Percentiles rank a stretch among this genome's conserved stretches.
These are phyloP conservation scores for Volucella inanis DNA, from an alignment of 2,888 invertebrate genomes.

Conservation along the genomic window DNA sequence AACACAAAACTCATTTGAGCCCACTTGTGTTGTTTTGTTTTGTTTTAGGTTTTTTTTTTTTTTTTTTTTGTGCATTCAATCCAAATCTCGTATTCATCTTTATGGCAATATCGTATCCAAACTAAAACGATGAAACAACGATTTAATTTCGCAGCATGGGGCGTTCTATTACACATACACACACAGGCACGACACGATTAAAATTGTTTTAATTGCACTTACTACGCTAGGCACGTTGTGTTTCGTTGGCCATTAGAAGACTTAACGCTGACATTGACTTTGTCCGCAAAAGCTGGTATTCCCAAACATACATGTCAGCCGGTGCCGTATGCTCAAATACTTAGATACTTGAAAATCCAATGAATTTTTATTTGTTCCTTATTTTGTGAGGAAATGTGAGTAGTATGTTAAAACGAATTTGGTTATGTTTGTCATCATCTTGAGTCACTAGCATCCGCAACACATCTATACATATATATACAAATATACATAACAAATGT, in stretches of 20 bases:
- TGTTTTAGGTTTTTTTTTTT: slow-evolving; percentile 30
- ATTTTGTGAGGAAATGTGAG: slow-evolving; percentile 51
- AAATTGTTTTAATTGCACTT: slow-evolving; percentile 67
- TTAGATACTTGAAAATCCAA: slow-evolving; percentile 46
- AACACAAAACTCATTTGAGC: slow-evolving; percentile 3
- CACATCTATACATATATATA: no score
- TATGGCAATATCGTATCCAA: slow-evolving; percentile 48
- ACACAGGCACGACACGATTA: slow-evolving; percentile 30
- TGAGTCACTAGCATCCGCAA: neutral
- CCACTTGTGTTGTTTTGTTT: neutral
- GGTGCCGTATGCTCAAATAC: slow-evolving; percentile 13
- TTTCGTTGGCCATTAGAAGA: slow-evolving; percentile 67
- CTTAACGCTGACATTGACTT: slow-evolving; percentile 70
- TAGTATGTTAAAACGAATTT: slow-evolving; percentile 29
- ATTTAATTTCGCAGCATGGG: slow-evolving; percentile 47
- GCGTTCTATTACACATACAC: slow-evolving; percentile 51
- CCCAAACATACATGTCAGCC: slow-evolving; percentile 18
- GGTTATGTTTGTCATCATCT: slow-evolving; percentile 30
- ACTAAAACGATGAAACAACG: slow-evolving; percentile 19
- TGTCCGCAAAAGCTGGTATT: slow-evolving; percentile 59
- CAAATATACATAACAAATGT: neutral
- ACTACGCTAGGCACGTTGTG: slow-evolving; percentile 60
- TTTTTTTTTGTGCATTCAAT: slow-evolving; percentile 9
- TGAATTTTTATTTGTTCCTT: slow-evolving; percentile 8
- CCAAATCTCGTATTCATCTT: slow-evolving; percentile 40